Evolutionary conservation across 2,888 invertebrate species (phyloP).

Genomic region (Folsomia manolachei): DNA sequence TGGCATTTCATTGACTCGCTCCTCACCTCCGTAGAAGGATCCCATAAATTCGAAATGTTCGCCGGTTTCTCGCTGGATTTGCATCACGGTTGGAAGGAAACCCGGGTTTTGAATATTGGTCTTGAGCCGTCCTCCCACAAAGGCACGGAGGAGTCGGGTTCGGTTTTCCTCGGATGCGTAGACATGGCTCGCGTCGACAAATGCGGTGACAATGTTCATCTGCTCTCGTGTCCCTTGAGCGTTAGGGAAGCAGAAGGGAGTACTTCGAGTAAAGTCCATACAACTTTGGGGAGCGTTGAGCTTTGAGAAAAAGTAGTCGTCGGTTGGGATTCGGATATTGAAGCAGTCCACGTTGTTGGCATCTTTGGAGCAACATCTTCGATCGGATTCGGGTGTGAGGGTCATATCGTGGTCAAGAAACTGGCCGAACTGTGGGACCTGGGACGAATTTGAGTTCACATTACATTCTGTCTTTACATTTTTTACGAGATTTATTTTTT

Average conservation of each 20-base stretch:
- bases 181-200: constrained; percentile 43
- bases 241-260: constrained; percentile 47
- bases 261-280: constrained; percentile 46
- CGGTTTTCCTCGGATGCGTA: constrained; percentile 41
- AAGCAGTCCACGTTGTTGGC: constrained; percentile 40
- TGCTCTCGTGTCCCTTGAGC: constrained; percentile 43
- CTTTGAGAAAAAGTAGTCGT: constrained; percentile 44
- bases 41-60: constrained; percentile 46
- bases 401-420: constrained; percentile 50
- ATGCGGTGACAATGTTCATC: constrained; percentile 48
- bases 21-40: constrained; percentile 45
- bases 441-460: too few species aligned
- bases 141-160: constrained; percentile 36
- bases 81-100: constrained; percentile 45
- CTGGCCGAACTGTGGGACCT: constrained; percentile 48
- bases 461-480: too few species aligned
- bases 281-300: constrained; percentile 36
- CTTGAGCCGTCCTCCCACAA: constrained; percentile 39
- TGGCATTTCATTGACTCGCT: constrained; percentile 48
- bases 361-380: constrained; percentile 35
- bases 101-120: constrained; percentile 30
- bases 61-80: constrained; percentile 32
- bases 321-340: constrained; percentile 35
- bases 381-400: constrained; percentile 42
- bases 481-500: too few species aligned